Conservation (phyloP, 2,113 vertebrate genomes). For the Propithecus coquereli region DNA sequence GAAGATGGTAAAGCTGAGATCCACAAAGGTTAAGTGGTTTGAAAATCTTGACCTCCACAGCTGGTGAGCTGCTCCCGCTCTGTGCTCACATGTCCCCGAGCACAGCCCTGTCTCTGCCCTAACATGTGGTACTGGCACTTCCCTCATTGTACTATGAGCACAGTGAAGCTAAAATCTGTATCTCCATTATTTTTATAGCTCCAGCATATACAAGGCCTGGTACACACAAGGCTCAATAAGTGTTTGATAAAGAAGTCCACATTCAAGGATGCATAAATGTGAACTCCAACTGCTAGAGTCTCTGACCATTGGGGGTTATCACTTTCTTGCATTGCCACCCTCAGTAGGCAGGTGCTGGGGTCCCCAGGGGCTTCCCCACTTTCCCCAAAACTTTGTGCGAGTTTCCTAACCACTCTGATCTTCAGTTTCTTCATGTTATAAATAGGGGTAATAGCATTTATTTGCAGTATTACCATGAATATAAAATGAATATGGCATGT, state of each 20-base stretch:
- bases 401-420: neutral
- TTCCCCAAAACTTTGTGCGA: neutral
- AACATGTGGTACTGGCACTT: neutral
- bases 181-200: neutral
- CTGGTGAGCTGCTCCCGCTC: neutral
- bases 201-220: neutral
- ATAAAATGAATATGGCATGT: neutral
- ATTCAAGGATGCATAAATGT: neutral
- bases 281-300: neutral
- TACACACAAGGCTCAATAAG: neutral
- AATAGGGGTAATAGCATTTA: neutral
- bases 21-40: neutral
- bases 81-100: neutral
- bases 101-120: neutral
- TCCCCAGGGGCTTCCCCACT: neutral
- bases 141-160: neutral
- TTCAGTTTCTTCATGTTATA: conserved; percentile 16
- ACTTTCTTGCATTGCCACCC: neutral
- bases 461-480: neutral
- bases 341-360: neutral
- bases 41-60: neutral
- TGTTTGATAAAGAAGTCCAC: neutral
- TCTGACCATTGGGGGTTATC: neutral
- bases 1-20: neutral
- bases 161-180: neutral